Evolutionary conservation across 92 coral and sea anemone genomes (phyloP).

Genomic region (Hydrozoanthus gracilis): DNA sequence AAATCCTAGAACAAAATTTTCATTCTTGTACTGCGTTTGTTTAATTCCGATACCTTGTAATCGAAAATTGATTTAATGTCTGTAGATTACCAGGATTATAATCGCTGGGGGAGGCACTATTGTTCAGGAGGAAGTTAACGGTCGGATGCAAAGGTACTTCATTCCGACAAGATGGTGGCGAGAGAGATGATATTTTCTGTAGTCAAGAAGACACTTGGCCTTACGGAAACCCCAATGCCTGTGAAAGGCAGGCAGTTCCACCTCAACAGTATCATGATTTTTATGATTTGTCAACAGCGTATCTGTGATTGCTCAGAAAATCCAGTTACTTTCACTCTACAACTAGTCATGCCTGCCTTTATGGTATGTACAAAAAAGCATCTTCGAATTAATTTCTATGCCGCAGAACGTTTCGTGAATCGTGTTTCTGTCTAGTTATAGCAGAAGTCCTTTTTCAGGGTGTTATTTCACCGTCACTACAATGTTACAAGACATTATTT

Average conservation of each 20-base stretch:
- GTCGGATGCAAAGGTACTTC: too few relatives aligned
- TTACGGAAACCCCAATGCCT: not conserved
- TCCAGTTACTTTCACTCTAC: not conserved
- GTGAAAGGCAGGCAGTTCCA: slow-evolving; percentile 13
- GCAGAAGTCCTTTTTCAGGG: too few relatives aligned
- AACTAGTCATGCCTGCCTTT: not conserved
- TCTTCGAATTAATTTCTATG: too few relatives aligned
- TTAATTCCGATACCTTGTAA: not conserved
- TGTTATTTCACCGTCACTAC: too few relatives aligned
- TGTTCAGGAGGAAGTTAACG: too few relatives aligned
- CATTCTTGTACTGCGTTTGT: not conserved
- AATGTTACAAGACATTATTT: too few relatives aligned
- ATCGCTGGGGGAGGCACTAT: too few relatives aligned
- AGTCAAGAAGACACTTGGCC: slow-evolving; percentile 5
- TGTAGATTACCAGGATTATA: too few relatives aligned
- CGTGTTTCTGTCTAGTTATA: too few relatives aligned
- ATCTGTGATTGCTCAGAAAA: not conserved
- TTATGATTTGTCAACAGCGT: not conserved
- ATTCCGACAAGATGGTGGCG: too few relatives aligned
- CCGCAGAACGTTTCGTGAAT: too few relatives aligned
- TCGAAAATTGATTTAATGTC: too few relatives aligned
- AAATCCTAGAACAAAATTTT: not conserved
- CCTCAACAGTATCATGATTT: not conserved
- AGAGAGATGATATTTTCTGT: not conserved
- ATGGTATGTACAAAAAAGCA: not conserved